These are phyloP conservation scores for Brachypteracias leptosomus DNA, from an alignment of 2,113 vertebrate species.

Conservation along the genomic window DNA sequence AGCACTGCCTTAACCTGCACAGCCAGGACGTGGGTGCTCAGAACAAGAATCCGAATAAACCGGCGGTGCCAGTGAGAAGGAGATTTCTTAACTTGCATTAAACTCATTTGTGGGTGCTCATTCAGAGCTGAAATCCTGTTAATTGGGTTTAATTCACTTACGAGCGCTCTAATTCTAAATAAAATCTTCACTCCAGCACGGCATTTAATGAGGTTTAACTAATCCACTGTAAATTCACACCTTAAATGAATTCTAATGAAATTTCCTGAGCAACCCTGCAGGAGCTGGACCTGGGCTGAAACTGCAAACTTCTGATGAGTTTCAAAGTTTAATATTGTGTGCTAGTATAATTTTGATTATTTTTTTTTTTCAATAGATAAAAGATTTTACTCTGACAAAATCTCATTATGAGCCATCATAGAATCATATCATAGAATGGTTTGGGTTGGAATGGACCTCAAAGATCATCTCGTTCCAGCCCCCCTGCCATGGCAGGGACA, in stretches of 20 bases:
- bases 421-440: too few relatives aligned
- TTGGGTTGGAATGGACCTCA: too few relatives aligned
- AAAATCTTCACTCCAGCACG: neutral
- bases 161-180: neutral
- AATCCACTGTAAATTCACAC: neutral
- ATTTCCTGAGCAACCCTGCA: neutral
- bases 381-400: neutral
- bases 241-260: neutral
- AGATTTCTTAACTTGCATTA: neutral
- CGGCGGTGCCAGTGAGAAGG: rapidly evolving
- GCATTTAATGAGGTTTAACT: neutral
- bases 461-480: too few relatives aligned
- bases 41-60: neutral
- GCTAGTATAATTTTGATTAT: neutral
- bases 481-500: too few relatives aligned
- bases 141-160: neutral
- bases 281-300: neutral
- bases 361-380: neutral
- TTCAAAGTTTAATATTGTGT: neutral
- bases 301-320: neutral
- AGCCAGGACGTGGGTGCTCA: neutral
- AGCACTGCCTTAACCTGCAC: neutral
- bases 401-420: neutral
- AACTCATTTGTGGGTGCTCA: neutral
- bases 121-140: neutral